Evolutionary conservation across 2,888 invertebrate species (phyloP).

Genomic region (Falcaria lacertinaria): DNA sequence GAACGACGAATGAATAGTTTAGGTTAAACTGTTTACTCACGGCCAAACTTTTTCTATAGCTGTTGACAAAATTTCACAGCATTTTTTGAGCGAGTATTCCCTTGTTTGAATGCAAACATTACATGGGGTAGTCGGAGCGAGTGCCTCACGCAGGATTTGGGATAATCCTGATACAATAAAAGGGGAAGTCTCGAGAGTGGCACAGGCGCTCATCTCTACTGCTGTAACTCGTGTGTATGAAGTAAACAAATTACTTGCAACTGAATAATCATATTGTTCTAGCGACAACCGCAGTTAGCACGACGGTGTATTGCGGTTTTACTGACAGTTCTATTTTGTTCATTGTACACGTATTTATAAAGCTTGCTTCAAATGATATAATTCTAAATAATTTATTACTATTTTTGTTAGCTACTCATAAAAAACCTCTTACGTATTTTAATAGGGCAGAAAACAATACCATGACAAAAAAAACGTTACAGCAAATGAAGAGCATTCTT

Average conservation of each 20-base stretch:
- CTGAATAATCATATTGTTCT: slow-evolving; percentile 1
- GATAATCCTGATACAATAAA: slow-evolving; percentile 49
- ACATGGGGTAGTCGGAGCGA: slow-evolving; percentile 32
- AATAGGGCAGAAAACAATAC: no score
- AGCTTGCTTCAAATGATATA: no score
- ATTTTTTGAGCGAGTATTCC: slow-evolving; percentile 1
- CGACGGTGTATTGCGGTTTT: neutral
- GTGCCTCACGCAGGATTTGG: slow-evolving; percentile 38
- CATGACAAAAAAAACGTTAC: no score
- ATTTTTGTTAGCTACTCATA: no score
- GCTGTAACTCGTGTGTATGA: slow-evolving; percentile 13
- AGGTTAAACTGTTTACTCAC: neutral
- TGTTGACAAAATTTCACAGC: neutral
- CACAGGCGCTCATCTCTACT: slow-evolving; percentile 22
- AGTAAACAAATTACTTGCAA: slow-evolving; percentile 21
- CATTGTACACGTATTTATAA: no score
- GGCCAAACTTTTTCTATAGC: neutral
- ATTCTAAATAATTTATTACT: no score
- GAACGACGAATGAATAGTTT: neutral
- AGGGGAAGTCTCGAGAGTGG: slow-evolving; percentile 27
- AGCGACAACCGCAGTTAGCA: neutral
- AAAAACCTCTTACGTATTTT: no score
- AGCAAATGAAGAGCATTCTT: no score
- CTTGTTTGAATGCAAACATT: slow-evolving; percentile 30
- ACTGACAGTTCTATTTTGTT: no score